Evolutionary conservation across 1,140 invertebrate species (phyloP).

Genomic region (Brachionus manjavacas): DNA sequence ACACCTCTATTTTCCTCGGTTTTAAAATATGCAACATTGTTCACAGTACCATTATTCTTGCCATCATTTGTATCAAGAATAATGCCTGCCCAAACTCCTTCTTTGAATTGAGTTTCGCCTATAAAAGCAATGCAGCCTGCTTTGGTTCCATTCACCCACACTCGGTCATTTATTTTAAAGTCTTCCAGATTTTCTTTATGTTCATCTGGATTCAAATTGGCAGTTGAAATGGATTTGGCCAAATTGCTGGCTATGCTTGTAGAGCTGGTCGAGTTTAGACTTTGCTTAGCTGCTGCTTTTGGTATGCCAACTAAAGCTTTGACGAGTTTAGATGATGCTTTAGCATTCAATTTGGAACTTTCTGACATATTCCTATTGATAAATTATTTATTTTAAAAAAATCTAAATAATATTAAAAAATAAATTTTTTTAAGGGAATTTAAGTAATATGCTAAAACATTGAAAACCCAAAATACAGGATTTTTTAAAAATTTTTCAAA

Average conservation of each 20-base stretch:
- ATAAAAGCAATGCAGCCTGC: slow-evolving; percentile 90
- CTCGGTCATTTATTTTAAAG: slow-evolving; percentile 87
- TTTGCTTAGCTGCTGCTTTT: not conserved
- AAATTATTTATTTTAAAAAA: too few species aligned
- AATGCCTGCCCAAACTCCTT: slow-evolving; percentile 57
- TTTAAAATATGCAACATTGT: slow-evolving; percentile 63
- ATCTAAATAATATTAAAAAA: too few species aligned
- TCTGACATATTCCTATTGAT: too few species aligned
- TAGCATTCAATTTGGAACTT: too few species aligned
- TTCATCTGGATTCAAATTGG: not conserved
- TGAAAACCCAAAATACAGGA: too few species aligned
- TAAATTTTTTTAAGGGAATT: too few species aligned
- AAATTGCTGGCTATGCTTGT: not conserved
- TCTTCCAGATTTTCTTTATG: slow-evolving; percentile 55
- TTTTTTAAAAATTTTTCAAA: too few species aligned
- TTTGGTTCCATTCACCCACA: slow-evolving; percentile 92
- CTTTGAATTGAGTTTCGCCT: slow-evolving; percentile 72
- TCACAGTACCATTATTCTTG: slow-evolving; percentile 59
- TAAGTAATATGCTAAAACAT: too few species aligned
- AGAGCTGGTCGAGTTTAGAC: not conserved
- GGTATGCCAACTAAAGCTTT: not conserved
- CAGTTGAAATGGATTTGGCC: not conserved
- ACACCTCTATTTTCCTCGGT: slow-evolving; percentile 87
- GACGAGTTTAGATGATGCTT: not conserved
- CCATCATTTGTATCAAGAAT: slow-evolving; percentile 54